Base-by-base conservation (phyloP, 1,140 invertebrate genomes). In the Bombus polaris region DNA sequence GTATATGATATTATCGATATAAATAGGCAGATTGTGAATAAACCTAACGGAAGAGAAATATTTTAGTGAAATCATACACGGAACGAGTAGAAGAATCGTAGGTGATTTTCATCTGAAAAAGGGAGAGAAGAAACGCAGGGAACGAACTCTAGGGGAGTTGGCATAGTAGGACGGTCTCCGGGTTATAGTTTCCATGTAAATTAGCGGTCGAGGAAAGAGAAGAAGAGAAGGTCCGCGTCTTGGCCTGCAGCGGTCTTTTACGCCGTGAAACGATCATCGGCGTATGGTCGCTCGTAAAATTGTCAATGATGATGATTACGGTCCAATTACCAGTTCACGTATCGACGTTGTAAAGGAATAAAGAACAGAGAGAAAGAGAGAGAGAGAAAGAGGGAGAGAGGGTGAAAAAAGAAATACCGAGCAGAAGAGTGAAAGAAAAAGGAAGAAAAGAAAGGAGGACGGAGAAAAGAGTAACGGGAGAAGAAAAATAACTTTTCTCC, bases 171-270 rank as follows among this genome's bases (percentile, higher is more conserved):
- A 74, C 66, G 71, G 12, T 88, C 70, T 77, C 25, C 71, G 72
- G 68, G 47, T 86, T 73, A 90, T 81, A 78, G 73, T 90, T 89
- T 83, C 47, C 68, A 86, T 88, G 88, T 86, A 88, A 90, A 90
- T 87, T 85, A 68, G 77, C 71, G 35, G 47, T 37, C 62, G 78
- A 25, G 22, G 47, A 47, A 65, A 28, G 35, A 59, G 68, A 53
- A 78, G 77, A 72, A 77, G 77, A 72, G 71, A 32, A 70, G 68
- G 39, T 18, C 47, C 68, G 68, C 57, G 47, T 71, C 70, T 68
- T 89, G 65, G 82, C 79, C 79, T 32, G 66, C 85, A 70, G 78
- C 74, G 42, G 44, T 81, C 77, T 89, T 87, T 81, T 89, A 85
- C 81, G 84, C 79, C 53, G 85, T 44, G 84, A 68, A 88, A 72